Base-by-base conservation (phyloP, 2,797 vertebrate species). In the Aldrovandia affinis region DNA sequence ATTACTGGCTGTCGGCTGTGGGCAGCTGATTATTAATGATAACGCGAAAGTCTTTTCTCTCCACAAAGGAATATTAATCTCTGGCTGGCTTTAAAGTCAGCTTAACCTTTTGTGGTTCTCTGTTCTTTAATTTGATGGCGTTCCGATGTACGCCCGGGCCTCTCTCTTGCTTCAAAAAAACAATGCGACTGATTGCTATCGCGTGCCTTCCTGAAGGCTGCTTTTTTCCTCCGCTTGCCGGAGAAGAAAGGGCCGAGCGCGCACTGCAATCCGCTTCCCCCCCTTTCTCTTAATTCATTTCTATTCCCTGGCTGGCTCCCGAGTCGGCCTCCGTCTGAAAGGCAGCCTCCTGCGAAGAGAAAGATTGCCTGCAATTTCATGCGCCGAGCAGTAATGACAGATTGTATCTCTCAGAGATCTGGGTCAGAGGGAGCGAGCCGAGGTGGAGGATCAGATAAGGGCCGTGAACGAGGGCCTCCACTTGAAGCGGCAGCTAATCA, bases 381-480 rank as follows among this genome's bases (percentile, higher is more conserved):
- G 83, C 30, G 68, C 52, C 2, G 84, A 30, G 30, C 70, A 42
- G 68, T 85, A 78, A 85, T 82, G 84, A 55, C 78, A 55, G 86
- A 83, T 75, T 54, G 83, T 85, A 80, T 83, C 81, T 85, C 70
- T 79, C 88, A 94, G 93, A 92, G 94, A 92, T 93, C 92, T 95
- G 89, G 93, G 94, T 80, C 93, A 93, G 90, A 89, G 85, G 85
- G 94, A 95, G 90, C 86, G 93, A 50, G 91, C 86, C 0, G 92
- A 91, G 9, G 92, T 95, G 88, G 93, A 94, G 89, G 91, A 92
- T 89, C 93, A 92, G 89, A 93, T 93, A 93, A 95, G 91, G 92
- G 91, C 92, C 81, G 88, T 95, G 88, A 93, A 92, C 1, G 93
- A 95, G 87, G 94, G 94, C 59, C 89, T 94, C 85, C 89, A 88